Base-by-base conservation (phyloP, 2,888 invertebrate genomes). In the Xestia xanthographa region DNA sequence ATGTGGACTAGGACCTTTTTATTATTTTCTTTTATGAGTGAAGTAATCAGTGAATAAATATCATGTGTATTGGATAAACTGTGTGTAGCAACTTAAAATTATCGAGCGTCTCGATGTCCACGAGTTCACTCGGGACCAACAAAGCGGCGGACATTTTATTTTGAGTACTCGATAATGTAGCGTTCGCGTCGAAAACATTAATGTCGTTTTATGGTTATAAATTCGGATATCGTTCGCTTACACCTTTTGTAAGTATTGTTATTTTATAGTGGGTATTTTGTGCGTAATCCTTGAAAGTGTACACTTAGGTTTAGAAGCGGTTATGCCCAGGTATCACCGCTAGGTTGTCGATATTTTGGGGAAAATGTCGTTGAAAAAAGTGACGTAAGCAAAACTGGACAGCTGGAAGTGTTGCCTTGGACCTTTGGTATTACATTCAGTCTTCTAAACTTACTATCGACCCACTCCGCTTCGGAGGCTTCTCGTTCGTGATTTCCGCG, bases 111-210 rank as follows among this genome's bases (percentile, higher is more conserved):
- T 95, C 94, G 93, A 95, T 96, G 95, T 96, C 96, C 96, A 96
- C 96, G 96, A 96, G 96, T 96, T 96, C 96, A 96, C 92, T 96
- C 94, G 95, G 95, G 94, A 96, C 96, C 96, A 96, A 96, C 96
- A 96, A 96, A 96, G 96, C 96, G 96, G 96, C 96, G 96, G 96
- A 97, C 96, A 97, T 97, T 96, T 97, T 97, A 97, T 97, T 96
- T 96, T 96, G 96, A 96, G 95, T 95, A 95, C 94, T 96, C 95
- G 95, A 97, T 96, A 96, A 96, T 97, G 96, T 97, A 96, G 96
- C 96, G 94, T 95, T 96, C 95, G 96, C 94, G 94, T 95, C 92
- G 95, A 95, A 95, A 95, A 96, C 93, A 95, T 95, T 96, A 93
- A 96, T 96, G 96, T 95, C 95, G 94, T 96, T 96, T 95, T 95